A percentile compares a stretch with the other conserved stretches of the same genome.
phyloP scores from a whole-genome alignment of 2,888 invertebrate species.

The Tromatobia lineatoria region DNA sequence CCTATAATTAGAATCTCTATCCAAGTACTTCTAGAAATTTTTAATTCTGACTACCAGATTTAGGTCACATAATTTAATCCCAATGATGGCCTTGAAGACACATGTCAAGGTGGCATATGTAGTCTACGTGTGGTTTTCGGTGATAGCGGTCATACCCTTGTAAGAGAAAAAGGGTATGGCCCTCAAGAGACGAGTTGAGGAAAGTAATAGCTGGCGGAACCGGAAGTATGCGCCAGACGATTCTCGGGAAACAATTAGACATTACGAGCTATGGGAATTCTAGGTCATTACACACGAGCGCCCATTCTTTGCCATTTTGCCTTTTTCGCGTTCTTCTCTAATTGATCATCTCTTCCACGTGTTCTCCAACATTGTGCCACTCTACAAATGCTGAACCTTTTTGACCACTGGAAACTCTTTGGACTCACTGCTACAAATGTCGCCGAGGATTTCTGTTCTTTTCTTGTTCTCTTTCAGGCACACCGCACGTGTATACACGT shows the following conservation, averaged over 20 bases:
- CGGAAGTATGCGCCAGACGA: not conserved
- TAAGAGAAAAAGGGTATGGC: slow-evolving; percentile 1
- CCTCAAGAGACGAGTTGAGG: not conserved
- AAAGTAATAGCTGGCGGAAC: slow-evolving; percentile 5
- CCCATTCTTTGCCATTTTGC: not conserved
- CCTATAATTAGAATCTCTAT: not conserved
- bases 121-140: not conserved
- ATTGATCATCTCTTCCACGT: not conserved
- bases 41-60: not conserved
- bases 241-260: slow-evolving; percentile 19
- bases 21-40: not conserved
- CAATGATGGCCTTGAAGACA: too few relatives aligned
- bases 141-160: not conserved
- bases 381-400: not conserved
- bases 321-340: not conserved
- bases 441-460: not conserved
- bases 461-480: slow-evolving; percentile 9
- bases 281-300: slow-evolving; percentile 2
- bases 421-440: not conserved
- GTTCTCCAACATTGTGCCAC: not conserved
- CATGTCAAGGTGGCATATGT: not conserved
- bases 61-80: too few relatives aligned
- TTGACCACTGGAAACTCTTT: not conserved
- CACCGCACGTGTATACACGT: not conserved
- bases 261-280: slow-evolving; percentile 28